These are phyloP conservation scores for Hyposoter didymator DNA, from an alignment of 2,888 invertebrate species.

Conservation along the genomic window DNA sequence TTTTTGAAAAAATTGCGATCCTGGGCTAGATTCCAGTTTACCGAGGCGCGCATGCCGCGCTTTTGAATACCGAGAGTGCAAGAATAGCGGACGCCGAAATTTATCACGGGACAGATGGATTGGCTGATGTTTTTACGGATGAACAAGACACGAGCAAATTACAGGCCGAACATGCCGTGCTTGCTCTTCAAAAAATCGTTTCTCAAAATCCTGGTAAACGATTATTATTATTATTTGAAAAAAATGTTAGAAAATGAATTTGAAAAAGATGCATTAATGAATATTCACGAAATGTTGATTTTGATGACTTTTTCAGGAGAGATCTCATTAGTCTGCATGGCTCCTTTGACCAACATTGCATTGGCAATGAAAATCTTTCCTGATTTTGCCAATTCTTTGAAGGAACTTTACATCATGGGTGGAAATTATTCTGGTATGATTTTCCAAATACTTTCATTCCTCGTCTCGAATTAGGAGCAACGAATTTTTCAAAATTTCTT, in stretches of 20 bases:
- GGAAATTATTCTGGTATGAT: constrained; percentile 90
- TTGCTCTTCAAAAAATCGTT: constrained; percentile 87
- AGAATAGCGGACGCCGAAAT: constrained; percentile 79
- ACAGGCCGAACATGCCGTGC: constrained; percentile 86
- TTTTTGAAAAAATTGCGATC: neutral
- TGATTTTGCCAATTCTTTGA: constrained; percentile 87
- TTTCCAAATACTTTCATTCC: constrained; percentile 71
- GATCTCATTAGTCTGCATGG: constrained; percentile 88
- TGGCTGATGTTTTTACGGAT: constrained; percentile 87
- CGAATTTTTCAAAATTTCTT: neutral
- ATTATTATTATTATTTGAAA: neutral
- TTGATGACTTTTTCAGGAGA: constrained; percentile 83
- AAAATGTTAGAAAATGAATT: too few relatives aligned
- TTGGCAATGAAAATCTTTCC: constrained; percentile 89
- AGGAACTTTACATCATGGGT: constrained; percentile 91
- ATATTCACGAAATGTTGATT: neutral
- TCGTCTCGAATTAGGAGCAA: neutral
- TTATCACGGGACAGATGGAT: constrained; percentile 90
- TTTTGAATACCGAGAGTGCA: constrained; percentile 82
- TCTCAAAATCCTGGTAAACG: constrained; percentile 85
- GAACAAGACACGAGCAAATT: constrained; percentile 84
- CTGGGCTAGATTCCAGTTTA: constrained; percentile 89
- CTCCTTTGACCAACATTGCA: constrained; percentile 93
- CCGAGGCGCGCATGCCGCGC: constrained; percentile 86
- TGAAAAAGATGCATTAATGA: too few relatives aligned